phyloP scores from a whole-genome alignment of 2,888 invertebrate genomes.

The Caenorhabditis doughertyi region DNA sequence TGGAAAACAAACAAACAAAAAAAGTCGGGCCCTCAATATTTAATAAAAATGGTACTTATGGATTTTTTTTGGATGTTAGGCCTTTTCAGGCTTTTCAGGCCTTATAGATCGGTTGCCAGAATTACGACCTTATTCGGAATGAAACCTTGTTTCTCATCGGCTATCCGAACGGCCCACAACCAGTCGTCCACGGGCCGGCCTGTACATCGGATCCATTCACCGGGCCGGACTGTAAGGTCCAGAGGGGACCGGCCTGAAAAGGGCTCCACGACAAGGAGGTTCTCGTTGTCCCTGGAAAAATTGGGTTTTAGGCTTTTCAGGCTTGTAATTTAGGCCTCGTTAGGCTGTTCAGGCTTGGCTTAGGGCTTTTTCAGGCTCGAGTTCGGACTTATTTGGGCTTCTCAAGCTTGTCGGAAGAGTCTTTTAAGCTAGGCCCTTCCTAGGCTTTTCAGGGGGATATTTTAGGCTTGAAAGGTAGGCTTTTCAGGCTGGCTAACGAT shows the following conservation, averaged over 20 bases:
- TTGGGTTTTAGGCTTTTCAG: neutral
- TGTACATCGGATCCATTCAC: constrained; percentile 67
- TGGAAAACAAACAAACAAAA: constrained; percentile 14
- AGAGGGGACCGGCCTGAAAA: constrained; percentile 48
- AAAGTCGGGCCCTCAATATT: too few relatives aligned
- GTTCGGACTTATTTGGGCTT: too few relatives aligned
- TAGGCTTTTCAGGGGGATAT: too few relatives aligned
- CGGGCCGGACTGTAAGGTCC: constrained; percentile 62
- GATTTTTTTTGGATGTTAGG: too few relatives aligned
- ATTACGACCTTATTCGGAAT: constrained; percentile 66
- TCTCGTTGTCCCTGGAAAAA: constrained; percentile 61
- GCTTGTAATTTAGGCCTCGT: neutral
- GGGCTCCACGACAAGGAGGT: constrained; percentile 66
- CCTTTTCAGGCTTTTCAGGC: too few relatives aligned
- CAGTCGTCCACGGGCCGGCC: constrained; percentile 57
- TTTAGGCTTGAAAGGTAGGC: too few relatives aligned
- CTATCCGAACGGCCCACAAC: constrained; percentile 58
- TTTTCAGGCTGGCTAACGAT: too few relatives aligned
- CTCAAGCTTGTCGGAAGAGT: too few relatives aligned
- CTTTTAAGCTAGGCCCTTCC: too few relatives aligned
- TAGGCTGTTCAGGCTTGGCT: too few relatives aligned
- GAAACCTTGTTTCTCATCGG: constrained; percentile 67
- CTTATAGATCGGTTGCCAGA: constrained; percentile 66
- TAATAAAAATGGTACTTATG: too few relatives aligned
- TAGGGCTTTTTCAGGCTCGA: too few relatives aligned